phyloP scores from a whole-genome alignment of 2,797 vertebrate species.

The Coregonus sp. region DNA sequence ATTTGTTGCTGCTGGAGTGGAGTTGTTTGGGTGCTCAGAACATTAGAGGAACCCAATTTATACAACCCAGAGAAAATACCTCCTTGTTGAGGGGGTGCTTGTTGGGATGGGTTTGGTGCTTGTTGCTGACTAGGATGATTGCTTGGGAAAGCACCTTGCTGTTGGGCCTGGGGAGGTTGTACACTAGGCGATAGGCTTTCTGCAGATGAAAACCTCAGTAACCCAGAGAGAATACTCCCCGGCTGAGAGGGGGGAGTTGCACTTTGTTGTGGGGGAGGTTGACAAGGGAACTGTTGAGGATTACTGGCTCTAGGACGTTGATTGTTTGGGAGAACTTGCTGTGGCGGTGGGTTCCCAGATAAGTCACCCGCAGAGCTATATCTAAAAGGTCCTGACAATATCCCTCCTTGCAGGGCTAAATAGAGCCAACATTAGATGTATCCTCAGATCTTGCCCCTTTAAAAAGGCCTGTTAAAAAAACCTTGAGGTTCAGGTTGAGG shows the following conservation, averaged over 20 bases:
- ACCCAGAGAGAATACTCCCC: conserved; percentile 67
- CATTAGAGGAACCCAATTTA: conserved; percentile 60
- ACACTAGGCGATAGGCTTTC: conserved; percentile 66
- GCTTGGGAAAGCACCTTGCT: conserved; percentile 24
- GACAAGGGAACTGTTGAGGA: conserved; percentile 35
- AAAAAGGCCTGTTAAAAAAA: conserved; percentile 67
- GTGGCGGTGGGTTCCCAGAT: conserved; percentile 45
- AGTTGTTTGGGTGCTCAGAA: conserved; percentile 50
- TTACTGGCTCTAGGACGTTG: conserved; percentile 47
- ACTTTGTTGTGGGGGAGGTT: conserved; percentile 52
- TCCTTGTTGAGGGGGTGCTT: conserved; percentile 36
- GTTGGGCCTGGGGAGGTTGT: conserved; percentile 41
- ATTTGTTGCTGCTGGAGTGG: neutral
- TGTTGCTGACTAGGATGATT: conserved; percentile 42
- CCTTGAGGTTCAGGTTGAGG: conserved; percentile 50
- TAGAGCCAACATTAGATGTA: conserved; percentile 22
- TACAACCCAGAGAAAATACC: conserved; percentile 69
- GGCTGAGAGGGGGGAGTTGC: conserved; percentile 41
- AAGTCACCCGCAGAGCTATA: conserved; percentile 67
- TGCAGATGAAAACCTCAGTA: conserved; percentile 78
- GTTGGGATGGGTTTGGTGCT: conserved; percentile 27
- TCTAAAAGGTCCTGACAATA: conserved; percentile 78
- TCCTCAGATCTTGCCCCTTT: conserved; percentile 64
- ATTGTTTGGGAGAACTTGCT: conserved; percentile 45
- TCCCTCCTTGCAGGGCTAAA: conserved; percentile 61